phyloP scores from a whole-genome alignment of 2,113 vertebrate genomes.

The Buteo buteo region DNA sequence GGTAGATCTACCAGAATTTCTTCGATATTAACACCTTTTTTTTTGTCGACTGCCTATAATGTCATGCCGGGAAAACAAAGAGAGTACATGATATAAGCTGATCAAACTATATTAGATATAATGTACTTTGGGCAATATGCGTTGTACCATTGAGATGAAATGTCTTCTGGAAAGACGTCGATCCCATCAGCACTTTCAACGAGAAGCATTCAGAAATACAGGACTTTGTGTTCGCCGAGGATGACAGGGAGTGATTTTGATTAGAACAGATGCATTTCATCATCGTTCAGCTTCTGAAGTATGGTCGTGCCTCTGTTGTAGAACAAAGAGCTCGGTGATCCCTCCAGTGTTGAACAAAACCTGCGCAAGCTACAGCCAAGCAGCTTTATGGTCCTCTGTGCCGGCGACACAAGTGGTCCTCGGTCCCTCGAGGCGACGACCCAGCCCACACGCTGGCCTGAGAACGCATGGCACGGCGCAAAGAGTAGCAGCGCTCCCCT shows the following conservation, averaged over 20 bases:
- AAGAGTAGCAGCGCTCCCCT: rapidly evolving
- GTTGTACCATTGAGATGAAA: background rate
- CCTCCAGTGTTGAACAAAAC: background rate
- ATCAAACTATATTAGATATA: background rate
- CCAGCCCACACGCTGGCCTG: background rate
- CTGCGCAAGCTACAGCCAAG: background rate
- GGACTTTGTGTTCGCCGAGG: background rate
- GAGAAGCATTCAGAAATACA: background rate
- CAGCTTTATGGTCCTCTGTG: background rate
- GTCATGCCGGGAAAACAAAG: background rate
- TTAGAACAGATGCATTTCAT: background rate
- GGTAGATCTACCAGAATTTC: background rate
- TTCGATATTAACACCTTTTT: background rate
- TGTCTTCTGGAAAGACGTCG: background rate
- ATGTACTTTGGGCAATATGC: background rate
- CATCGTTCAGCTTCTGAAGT: background rate
- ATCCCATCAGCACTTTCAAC: background rate
- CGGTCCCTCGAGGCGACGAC: background rate
- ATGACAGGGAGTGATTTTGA: background rate
- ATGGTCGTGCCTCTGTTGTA: background rate
- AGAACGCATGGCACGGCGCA: rapidly evolving
- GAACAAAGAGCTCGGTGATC: background rate
- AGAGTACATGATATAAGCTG: background rate
- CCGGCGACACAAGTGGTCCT: background rate
- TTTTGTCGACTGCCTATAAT: background rate